Conservation (phyloP, 92 coral and sea anemone species). For the Umimayanthus kanabou region DNA sequence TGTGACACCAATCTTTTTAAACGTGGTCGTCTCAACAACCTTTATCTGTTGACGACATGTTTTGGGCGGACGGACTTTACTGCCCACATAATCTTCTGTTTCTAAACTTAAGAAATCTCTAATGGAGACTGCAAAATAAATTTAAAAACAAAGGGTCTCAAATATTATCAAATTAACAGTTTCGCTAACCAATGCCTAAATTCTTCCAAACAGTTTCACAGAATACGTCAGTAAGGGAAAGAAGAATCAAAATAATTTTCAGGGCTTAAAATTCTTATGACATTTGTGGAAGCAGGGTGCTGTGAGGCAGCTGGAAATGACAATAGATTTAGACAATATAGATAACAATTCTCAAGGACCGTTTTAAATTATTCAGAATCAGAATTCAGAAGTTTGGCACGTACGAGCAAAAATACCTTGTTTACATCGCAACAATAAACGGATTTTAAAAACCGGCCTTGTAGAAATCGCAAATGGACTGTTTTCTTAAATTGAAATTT, state of each 20-base stretch:
- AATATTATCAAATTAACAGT: neutral
- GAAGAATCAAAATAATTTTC: neutral
- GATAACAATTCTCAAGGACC: neutral
- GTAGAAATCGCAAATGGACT: neutral
- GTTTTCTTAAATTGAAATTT: neutral
- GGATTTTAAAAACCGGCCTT: neutral
- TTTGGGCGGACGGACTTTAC: neutral
- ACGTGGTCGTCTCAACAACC: neutral
- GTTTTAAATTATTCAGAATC: neutral
- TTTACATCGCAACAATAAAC: neutral
- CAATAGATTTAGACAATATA: neutral
- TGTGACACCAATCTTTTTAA: neutral
- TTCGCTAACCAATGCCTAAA: neutral
- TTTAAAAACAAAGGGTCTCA: neutral
- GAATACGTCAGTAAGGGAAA: neutral
- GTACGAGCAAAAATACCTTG: neutral
- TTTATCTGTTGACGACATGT: neutral
- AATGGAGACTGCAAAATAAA: no score
- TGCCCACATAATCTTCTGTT: no score
- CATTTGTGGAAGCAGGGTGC: neutral
- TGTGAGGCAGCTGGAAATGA: neutral
- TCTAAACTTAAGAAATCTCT: neutral
- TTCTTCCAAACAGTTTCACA: neutral
- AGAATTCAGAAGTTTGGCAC: neutral
- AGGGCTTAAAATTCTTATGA: neutral